phyloP scores from a whole-genome alignment of 2,113 vertebrate genomes.

The Holacanthus passer region DNA sequence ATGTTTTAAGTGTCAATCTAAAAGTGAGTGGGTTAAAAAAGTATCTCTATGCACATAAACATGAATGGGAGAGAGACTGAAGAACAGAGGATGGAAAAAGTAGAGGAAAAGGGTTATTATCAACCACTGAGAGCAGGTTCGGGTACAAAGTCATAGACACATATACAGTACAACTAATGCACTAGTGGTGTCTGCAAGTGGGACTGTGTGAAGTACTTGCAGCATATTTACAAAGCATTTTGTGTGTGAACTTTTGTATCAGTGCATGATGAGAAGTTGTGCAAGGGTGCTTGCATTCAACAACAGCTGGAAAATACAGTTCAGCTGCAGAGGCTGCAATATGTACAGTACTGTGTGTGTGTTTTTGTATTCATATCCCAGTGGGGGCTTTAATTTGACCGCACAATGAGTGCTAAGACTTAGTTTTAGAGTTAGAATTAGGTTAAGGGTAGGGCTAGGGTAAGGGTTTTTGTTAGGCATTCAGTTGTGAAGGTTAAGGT shows the following conservation, averaged over 20 bases:
- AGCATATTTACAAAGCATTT: neutral
- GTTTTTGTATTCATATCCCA: no score
- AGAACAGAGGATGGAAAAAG: neutral
- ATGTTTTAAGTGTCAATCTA: neutral
- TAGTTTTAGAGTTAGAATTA: no score
- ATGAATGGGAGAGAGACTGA: neutral
- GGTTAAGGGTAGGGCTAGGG: no score
- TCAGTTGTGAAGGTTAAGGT: no score
- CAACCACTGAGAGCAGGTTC: neutral
- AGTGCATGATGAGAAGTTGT: neutral
- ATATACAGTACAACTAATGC: conserved; percentile 17
- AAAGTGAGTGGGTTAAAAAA: neutral
- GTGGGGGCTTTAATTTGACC: no score
- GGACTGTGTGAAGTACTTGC: neutral
- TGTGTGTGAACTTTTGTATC: neutral
- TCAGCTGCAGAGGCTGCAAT: neutral
- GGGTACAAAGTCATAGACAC: neutral
- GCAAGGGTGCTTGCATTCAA: conserved; percentile 16
- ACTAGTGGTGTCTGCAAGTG: conserved; percentile 17
- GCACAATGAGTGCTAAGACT: no score
- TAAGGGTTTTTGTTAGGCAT: no score
- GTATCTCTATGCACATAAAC: neutral
- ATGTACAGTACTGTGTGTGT: neutral
- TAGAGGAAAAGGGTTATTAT: neutral
- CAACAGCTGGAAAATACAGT: conserved; percentile 5